Conservation (phyloP, 92 coral and sea anemone genomes). For the Phenganax stokvisi region DNA sequence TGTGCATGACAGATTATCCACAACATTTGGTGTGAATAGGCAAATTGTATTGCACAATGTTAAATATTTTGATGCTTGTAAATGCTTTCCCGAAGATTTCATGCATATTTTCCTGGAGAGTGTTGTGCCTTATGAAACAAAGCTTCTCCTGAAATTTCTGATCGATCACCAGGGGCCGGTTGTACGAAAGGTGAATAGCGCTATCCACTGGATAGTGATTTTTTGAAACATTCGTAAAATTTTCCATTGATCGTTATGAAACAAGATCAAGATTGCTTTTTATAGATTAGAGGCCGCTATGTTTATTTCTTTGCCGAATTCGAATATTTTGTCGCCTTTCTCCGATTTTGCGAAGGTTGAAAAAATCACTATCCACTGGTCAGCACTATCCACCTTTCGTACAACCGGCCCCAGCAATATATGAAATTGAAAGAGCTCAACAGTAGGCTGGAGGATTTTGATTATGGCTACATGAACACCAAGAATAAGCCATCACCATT, state of each 20-base stretch:
- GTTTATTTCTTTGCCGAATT: too few species aligned
- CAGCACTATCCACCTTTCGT: too few species aligned
- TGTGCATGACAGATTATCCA: conserved; percentile 17
- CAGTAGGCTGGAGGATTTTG: conserved; percentile 35
- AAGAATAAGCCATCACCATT: conserved; percentile 49
- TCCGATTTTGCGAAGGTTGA: too few species aligned
- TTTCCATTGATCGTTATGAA: too few species aligned
- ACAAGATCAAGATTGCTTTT: too few species aligned
- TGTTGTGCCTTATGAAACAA: conserved; percentile 47
- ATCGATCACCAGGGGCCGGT: conserved; percentile 42
- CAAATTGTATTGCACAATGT: conserved; percentile 24
- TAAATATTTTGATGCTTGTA: conserved; percentile 42
- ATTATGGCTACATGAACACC: conserved; percentile 46
- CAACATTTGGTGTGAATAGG: conserved; percentile 36
- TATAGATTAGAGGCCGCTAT: too few species aligned
- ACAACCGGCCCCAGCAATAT: too few species aligned
- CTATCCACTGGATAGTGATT: too few species aligned
- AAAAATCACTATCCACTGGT: too few species aligned
- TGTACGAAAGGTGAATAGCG: too few species aligned
- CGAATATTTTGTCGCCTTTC: too few species aligned
- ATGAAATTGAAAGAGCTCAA: conserved; percentile 40
- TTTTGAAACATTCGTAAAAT: too few species aligned
- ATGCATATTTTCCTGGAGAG: conserved; percentile 50
- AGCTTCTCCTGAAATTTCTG: conserved; percentile 28
- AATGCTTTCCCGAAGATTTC: conserved; percentile 44